Conservation (phyloP, 2,888 invertebrate species). For the Odontothrips loti region DNA sequence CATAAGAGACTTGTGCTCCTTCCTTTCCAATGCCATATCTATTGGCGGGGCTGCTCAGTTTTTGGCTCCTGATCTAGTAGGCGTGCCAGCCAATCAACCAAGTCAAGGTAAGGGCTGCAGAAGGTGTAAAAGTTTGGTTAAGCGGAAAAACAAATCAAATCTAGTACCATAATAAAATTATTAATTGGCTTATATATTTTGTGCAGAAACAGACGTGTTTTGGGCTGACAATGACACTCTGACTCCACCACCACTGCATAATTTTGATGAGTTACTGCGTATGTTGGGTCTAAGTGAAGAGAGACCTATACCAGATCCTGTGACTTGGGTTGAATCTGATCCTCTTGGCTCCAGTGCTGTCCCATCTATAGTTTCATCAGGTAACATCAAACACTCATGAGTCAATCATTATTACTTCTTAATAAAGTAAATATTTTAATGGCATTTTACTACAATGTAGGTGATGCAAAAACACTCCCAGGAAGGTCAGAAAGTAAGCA, state of each 20-base stretch:
- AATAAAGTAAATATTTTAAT: not conserved
- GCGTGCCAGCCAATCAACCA: conserved; percentile 42
- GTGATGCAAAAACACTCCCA: conserved; percentile 34
- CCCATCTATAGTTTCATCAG: conserved; percentile 43
- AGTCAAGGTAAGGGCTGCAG: conserved; percentile 1
- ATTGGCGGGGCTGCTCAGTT: conserved; percentile 32
- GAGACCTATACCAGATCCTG: conserved; percentile 48
- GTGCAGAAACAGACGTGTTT: conserved; percentile 32
- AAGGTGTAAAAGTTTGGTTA: not conserved
- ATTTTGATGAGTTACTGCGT: conserved; percentile 41
- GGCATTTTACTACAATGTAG: not conserved
- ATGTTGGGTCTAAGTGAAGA: conserved; percentile 45
- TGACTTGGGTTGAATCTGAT: conserved; percentile 51
- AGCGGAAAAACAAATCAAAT: conserved; percentile 14
- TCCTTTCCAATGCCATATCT: conserved; percentile 15
- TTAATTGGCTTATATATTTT: too few relatives aligned
- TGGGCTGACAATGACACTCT: conserved; percentile 33
- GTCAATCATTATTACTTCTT: not conserved
- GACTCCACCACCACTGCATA: conserved; percentile 3
- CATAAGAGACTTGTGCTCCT: not conserved
- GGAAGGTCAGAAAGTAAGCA: conserved; percentile 42
- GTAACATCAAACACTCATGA: conserved; percentile 28
- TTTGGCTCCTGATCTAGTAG: conserved; percentile 48
- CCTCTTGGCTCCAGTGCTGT: conserved; percentile 53
- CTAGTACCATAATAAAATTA: too few relatives aligned